Evolutionary conservation across 2,888 invertebrate genomes (phyloP), one percentile per base, ranked within the genome.

Genomic region (Physocephala rufipes): DNA sequence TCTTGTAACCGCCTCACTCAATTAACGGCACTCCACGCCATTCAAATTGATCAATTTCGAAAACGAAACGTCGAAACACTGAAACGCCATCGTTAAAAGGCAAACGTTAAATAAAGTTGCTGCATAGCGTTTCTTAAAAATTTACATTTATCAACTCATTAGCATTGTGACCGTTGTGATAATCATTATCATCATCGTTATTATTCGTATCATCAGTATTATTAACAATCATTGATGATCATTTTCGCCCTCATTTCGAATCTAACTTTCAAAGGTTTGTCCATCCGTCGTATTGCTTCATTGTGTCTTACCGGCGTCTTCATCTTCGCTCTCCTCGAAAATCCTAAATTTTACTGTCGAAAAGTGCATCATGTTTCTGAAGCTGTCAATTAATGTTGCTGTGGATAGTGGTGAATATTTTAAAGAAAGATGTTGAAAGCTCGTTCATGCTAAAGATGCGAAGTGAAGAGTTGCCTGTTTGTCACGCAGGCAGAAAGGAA

Each of bases 361-460:
- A 45, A 63, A 63, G 47, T 63, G 63, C 63, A 12, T 15, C 63
- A 66, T 66, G 51, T 24, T 68, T 68, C 53, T n/a, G n/a, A 51
- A 62, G 51, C 55, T 71, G 65, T 72, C 71, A 71, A 71, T 71
- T 71, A 71, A 62, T 67, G 71, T 71, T 67, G 51, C 49, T 67
- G 71, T 49, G 47, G n/a, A 65, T 62, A 53, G 53, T 61, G 24
- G n/a, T 26, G 47, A 45, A 62, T 61, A 67, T 62, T 65, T 63
- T 24, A 36, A 53, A 55, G n/a, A 53, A 19, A 36, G 47, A 53
- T 67, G 71, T 67, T 71, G 71, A 71, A 67, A 71, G 62, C 53
- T 62, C 71, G 61, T 71, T 66, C 66, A 70, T 65, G 70, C 63
- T 64, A 67, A 67, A 58, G 55, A 45, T 21, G 45, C 12, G 13